A percentile compares a stretch with the other conserved stretches of the same genome.
These are phyloP conservation scores for Eledone cirrhosa DNA, from an alignment of 2,888 invertebrate species.

Conservation along the genomic window DNA sequence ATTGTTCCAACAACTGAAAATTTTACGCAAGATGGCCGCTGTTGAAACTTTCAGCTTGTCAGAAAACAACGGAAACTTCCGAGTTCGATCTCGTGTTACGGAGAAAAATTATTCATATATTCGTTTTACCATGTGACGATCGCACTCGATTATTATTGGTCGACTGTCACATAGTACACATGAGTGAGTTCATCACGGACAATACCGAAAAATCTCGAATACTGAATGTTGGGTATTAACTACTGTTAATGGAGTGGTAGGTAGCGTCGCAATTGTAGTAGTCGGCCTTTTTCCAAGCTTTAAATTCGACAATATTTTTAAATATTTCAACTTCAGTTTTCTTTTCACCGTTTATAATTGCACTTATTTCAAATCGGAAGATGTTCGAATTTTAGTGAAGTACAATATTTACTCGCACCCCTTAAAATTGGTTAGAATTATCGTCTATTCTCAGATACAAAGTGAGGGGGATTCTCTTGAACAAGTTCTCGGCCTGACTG, in stretches of 20 bases:
- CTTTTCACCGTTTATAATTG: too few relatives aligned
- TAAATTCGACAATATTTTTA: slow-evolving; percentile 20
- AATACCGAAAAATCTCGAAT: slow-evolving; percentile 39
- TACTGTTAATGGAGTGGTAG: slow-evolving; percentile 18
- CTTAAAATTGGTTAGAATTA: too few relatives aligned
- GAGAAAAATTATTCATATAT: slow-evolving; percentile 60
- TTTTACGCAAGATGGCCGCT: slow-evolving; percentile 92
- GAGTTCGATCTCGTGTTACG: slow-evolving; percentile 55
- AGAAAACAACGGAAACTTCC: slow-evolving; percentile 72
- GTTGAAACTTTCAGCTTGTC: slow-evolving; percentile 95
- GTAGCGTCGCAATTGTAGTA: slow-evolving; percentile 19
- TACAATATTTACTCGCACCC: too few relatives aligned
- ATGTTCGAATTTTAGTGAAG: too few relatives aligned
- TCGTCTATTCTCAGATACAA: too few relatives aligned
- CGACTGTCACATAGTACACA: slow-evolving; percentile 12
- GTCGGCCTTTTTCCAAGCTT: slow-evolving; percentile 15
- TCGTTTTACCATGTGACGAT: slow-evolving; percentile 49
- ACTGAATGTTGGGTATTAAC: slow-evolving; percentile 34
- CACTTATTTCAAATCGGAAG: too few relatives aligned
- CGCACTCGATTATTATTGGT: slow-evolving; percentile 40
- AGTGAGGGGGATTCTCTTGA: too few relatives aligned
- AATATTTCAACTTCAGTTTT: background rate
- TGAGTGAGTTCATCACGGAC: slow-evolving; percentile 33
- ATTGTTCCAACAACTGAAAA: slow-evolving; percentile 72
- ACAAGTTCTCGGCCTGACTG: too few relatives aligned